Evolutionary conservation across 2,888 invertebrate genomes (phyloP), one percentile per base, ranked within the genome.

Genomic region (Hypsopygia costalis): DNA sequence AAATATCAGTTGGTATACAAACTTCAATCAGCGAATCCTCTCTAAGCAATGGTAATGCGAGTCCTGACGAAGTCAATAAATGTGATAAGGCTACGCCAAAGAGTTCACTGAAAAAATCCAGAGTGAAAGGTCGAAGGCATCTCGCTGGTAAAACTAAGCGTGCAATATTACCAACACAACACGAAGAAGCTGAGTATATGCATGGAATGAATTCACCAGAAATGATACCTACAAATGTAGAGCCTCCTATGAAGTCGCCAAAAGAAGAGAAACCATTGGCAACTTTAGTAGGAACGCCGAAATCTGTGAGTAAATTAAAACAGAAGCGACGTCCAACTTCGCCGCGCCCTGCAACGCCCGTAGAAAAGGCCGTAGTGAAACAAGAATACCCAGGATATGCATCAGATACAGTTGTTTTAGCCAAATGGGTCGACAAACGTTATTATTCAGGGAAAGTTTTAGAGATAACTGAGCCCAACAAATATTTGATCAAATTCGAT

Each of bases 401-500:
- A 0, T 81, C 82, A 0, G 88, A 87, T 3, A 89, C 89, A 0
- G 79, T 81, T 0, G 92, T 92, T 0, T 81, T 93, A 51, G 93
- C 93, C 0, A 92, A 91, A 65, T 93, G 93, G 93, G 90, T 91
- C 0, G 93, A 93, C 59, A 92, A 91, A 55, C 90, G 91, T 45
- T 93, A 92, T 52, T 93, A 93, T 53, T 92, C 93, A 0, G 93
- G 92, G 0, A 90, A 76, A 62, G 90, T 93, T 0, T 67, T 83
- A 6, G 90, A 90, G 50, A 90, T 90, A 34, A 87, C 90, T 0
- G 89, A 91, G 36, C 88, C 82, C 0, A 90, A 90, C 16, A 92
- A 92, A 56, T 93, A 91, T 68, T 75, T 90, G 49, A 91, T 93
- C 25, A 73, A 90, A 65, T 93, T 93, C 51, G 91, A 92, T 38